phyloP scores from a whole-genome alignment of 1,140 invertebrate genomes.

The Pygmarrhopalites habei region DNA sequence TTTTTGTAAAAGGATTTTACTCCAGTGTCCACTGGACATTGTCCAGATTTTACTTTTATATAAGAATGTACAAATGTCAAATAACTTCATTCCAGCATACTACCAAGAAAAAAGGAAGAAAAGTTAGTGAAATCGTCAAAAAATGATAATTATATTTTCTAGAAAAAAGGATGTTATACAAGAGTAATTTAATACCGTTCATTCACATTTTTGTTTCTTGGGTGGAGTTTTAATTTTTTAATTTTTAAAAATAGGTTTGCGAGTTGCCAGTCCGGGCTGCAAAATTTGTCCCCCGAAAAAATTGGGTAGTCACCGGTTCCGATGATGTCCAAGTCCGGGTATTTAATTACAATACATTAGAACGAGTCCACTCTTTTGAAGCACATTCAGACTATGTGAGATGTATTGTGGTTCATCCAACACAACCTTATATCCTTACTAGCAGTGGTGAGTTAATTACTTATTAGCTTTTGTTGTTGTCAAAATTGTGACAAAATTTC shows the following conservation, averaged over 20 bases:
- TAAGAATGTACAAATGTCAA: no score
- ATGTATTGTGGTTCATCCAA: constrained; percentile 93
- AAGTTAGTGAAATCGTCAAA: no score
- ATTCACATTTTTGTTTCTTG: no score
- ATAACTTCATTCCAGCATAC: no score
- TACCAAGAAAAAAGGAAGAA: no score
- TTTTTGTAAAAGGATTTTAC: no score
- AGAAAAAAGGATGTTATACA: no score
- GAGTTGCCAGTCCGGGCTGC: constrained; percentile 91
- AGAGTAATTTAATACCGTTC: no score
- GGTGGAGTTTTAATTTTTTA: no score
- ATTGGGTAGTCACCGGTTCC: constrained; percentile 97
- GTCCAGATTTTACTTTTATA: no score
- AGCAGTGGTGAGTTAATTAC: constrained; percentile 69
- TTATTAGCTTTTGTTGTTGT: background rate
- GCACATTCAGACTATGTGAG: constrained; percentile 98
- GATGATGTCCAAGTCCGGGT: constrained; percentile 93
- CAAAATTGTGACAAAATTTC: background rate
- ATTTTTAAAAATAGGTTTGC: constrained; percentile 81
- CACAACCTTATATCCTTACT: constrained; percentile 92
- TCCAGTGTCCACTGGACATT: no score
- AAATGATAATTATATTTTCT: no score
- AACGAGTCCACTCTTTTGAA: constrained; percentile 91
- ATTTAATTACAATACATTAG: constrained; percentile 98
- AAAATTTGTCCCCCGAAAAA: constrained; percentile 93